phyloP scores from a whole-genome alignment of 2,113 vertebrate genomes.

The Stegostoma tigrinum region DNA sequence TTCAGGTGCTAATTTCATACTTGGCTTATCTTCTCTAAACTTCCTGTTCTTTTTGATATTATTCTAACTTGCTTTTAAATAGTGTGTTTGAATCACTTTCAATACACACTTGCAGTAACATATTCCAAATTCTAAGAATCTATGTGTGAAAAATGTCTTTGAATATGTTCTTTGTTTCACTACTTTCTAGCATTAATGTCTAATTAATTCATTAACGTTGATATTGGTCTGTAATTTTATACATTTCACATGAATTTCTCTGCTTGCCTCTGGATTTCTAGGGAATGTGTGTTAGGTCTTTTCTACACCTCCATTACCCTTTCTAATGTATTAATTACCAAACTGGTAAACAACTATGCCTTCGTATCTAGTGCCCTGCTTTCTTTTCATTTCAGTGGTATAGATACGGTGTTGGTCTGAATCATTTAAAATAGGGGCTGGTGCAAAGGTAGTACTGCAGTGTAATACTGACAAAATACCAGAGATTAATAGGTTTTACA shows the following conservation, averaged over 20 bases:
- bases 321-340: background rate
- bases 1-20: background rate
- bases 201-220: background rate
- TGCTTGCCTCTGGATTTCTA: background rate
- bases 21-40: background rate
- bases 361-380: background rate
- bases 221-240: background rate
- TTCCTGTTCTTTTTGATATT: background rate
- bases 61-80: background rate
- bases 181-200: background rate
- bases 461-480: background rate
- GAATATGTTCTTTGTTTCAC: background rate
- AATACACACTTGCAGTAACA: background rate
- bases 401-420: background rate
- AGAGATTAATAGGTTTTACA: background rate
- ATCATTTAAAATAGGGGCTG: background rate
- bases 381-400: background rate
- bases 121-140: background rate
- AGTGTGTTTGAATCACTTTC: background rate
- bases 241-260: background rate
- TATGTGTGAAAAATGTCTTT: background rate
- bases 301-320: background rate
- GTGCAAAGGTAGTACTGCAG: background rate
- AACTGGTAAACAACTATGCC: background rate
- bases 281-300: background rate